Evolutionary conservation across 1,140 invertebrate genomes (phyloP), one percentile per base, ranked within the genome.

Genomic region (Propsilocerus akamusi): DNA sequence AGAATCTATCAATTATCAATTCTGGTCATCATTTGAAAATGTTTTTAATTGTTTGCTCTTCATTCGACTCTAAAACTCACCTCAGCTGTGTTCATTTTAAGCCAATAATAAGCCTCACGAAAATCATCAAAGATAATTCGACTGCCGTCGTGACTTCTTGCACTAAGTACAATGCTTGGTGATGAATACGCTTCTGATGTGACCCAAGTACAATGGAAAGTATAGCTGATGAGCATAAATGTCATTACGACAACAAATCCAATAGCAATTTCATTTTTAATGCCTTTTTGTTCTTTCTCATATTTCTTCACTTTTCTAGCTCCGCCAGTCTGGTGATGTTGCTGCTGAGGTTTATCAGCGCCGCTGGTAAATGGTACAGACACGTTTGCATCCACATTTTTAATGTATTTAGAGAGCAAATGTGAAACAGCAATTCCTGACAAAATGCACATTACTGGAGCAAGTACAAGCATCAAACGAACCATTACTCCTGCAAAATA

Each of bases 401-500:
- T 90, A 71, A 95, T 91, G 57, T 95, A 96, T 23, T 83, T 86
- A n/a, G 78, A 71, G 22, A 97, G 70, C 49, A 96, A 73, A 52
- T 89, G 78, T 0, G 92, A 96, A 5, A 93, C 81, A 12, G 91
- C 90, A 46, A 97, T 94, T 32, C 91, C 94, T 2, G 89, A 90
- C 2, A 97, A 70, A 54, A 97, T 90, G 60, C 94, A 97, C 92
- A 97, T 97, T 0, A 97, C 92, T 2, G 95, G 95, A 1, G 95
- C 93, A 48, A 97, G 71, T 4, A 97, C 94, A 57, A 98, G 69
- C 94, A 97, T 97, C 25, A 98, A 72, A 69, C 95, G 90, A 14
- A 98, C 94, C 95, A 97, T 97, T 17, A 97, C 92, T 56, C 92
- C 92, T 86, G 94, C 92, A 77, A 98, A 98, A 65, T 98, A 98